A percentile compares a stretch with the other conserved stretches of the same genome.
Conservation (phyloP, 2,888 invertebrate species). For the Parthenolecanium corni region DNA sequence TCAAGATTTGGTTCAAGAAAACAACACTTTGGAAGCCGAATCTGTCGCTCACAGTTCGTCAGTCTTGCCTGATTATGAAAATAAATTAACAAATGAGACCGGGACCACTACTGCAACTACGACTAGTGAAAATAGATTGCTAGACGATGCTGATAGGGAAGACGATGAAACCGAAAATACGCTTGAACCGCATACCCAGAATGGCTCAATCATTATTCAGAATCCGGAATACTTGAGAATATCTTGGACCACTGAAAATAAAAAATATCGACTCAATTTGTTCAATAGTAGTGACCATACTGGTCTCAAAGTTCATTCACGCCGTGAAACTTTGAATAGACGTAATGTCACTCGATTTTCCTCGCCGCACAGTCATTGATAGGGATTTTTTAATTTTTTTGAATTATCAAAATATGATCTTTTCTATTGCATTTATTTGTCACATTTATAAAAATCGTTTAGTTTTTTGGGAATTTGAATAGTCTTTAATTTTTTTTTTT, state of each 20-base stretch:
- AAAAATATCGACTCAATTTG: slow-evolving; percentile 10
- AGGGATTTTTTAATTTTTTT: background rate
- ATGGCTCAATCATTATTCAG: slow-evolving; percentile 19
- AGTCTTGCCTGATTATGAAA: background rate
- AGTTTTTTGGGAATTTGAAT: too few relatives aligned
- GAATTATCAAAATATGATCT: background rate
- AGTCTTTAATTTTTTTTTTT: too few relatives aligned
- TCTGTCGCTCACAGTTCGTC: background rate
- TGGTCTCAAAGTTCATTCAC: background rate
- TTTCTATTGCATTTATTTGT: too few relatives aligned
- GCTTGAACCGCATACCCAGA: slow-evolving; percentile 2
- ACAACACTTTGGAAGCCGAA: background rate
- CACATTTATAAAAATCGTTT: too few relatives aligned
- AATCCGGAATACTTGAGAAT: slow-evolving; percentile 26
- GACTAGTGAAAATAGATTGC: background rate
- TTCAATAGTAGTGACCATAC: background rate
- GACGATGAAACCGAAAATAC: background rate
- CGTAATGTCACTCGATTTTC: background rate
- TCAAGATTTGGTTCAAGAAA: background rate
- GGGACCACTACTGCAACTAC: background rate
- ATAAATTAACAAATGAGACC: background rate
- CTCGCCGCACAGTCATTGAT: background rate
- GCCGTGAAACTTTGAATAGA: background rate
- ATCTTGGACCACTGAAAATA: slow-evolving; percentile 27
- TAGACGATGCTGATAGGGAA: too few relatives aligned